A percentile compares a stretch with the other conserved stretches of the same genome.
Conservation (phyloP, 2,113 vertebrate genomes). For the Acanthisitta chloris region DNA sequence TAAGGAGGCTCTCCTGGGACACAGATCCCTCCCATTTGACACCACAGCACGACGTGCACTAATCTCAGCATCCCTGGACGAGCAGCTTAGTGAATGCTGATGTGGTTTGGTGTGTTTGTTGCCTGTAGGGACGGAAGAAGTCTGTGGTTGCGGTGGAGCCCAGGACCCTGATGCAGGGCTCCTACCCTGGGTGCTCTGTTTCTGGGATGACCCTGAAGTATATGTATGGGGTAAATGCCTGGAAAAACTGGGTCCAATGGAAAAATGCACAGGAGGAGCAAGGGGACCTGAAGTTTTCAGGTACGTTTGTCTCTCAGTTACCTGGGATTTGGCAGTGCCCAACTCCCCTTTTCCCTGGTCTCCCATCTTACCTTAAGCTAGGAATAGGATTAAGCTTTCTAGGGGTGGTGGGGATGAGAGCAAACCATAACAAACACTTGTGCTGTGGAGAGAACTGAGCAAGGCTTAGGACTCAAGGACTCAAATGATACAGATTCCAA, state of each 20-base stretch:
- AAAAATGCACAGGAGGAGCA: slow-evolving; percentile 85
- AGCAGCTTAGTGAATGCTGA: neutral
- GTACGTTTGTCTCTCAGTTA: slow-evolving; percentile 51
- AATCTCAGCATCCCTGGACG: neutral
- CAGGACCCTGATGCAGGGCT: slow-evolving; percentile 68
- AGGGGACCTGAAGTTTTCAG: slow-evolving; percentile 82
- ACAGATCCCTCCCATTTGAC: neutral
- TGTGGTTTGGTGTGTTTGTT: neutral
- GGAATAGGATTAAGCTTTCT: neutral
- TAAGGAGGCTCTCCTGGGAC: slow-evolving; percentile 65
- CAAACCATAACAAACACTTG: neutral
- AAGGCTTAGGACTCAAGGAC: neutral
- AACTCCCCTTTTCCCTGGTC: neutral
- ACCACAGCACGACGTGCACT: accelerated
- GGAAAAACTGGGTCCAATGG: slow-evolving; percentile 95
- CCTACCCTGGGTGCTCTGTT: slow-evolving; percentile 76
- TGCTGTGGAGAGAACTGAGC: neutral
- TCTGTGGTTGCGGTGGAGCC: slow-evolving; percentile 70
- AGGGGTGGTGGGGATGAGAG: neutral
- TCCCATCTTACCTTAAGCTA: neutral
- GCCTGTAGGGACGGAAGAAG: slow-evolving; percentile 80
- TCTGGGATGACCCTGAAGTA: slow-evolving; percentile 85
- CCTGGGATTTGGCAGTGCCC: neutral
- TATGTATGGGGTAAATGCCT: slow-evolving; percentile 92
- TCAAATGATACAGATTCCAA: neutral